Evolutionary conservation across 2,797 vertebrate genomes (phyloP), one percentile per base, ranked within the genome.

Genomic region (Eremophila alpestris): DNA sequence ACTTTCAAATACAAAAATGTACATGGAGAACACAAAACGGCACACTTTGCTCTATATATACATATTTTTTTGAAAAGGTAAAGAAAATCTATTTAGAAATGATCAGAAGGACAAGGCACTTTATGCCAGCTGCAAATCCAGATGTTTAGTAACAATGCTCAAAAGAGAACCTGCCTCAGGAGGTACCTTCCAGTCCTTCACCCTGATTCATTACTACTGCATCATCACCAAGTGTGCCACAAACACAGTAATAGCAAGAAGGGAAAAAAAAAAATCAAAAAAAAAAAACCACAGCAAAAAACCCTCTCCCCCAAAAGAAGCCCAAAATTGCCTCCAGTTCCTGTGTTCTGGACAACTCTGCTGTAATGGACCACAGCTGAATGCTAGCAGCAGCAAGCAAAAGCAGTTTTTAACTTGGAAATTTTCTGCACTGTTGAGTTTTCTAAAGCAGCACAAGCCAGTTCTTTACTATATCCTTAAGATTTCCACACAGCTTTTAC

Each of bases 221-320:
- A 76, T 51, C 7, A 73, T 41, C 51, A 51, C 60, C 34, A 85
- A 73, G 9, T 2, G 2, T 21, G 41, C 60, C 58, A 76, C 63
- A 81, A 81, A 73, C 15, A 49, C 13, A 5, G 1, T 3, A 52
- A 26, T 5, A 56, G 5, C 4, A n/a, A 56, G 59, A 54, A 10
- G 1, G 12, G 9, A 38, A 15, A 4, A 23, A 19, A 9, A 13
- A 15, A 10, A n/a, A n/a, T n/a, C n/a, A 1, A 2, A 7, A 10
- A 30, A 16, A 7, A 5, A 10, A 4, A 5, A 7, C 1, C 8
- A 21, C 7, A 11, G 40, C 5, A 13, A 30, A 1, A 1, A 41
- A 15, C 41, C 2, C 14, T 26, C 5, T 18, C 18, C 29, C 9
- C 2, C 5, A 6, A 63, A 69, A 67, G 17, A 49, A 58, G 17